phyloP scores from a whole-genome alignment of 2,113 vertebrate species.

The Polypterus bichir region DNA sequence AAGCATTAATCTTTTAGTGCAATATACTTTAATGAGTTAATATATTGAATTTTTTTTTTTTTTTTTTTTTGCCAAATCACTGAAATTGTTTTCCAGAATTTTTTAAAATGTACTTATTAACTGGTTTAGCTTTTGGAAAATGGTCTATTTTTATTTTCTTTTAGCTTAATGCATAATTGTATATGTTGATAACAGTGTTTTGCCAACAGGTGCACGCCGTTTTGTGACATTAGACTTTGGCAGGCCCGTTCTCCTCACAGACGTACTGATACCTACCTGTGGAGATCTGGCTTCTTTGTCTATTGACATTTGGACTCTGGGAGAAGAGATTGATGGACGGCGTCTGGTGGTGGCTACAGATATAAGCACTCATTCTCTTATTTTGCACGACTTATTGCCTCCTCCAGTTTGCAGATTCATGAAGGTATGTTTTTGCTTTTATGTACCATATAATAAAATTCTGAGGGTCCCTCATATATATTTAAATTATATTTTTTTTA shows the following conservation, averaged over 20 bases:
- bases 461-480: neutral
- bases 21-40: too few relatives aligned
- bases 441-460: neutral
- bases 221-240: constrained; percentile 96
- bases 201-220: constrained; percentile 72
- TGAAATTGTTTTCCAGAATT: neutral
- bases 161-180: too few relatives aligned
- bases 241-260: constrained; percentile 81
- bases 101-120: too few relatives aligned
- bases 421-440: constrained; percentile 65
- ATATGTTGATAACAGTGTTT: constrained; percentile 1
- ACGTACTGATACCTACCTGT: constrained; percentile 90
- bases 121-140: too few relatives aligned
- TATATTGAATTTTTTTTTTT: too few relatives aligned
- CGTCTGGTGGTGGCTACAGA: constrained; percentile 90
- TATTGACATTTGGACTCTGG: constrained; percentile 96
- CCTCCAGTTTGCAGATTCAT: constrained; percentile 96
- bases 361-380: constrained; percentile 94
- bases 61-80: too few relatives aligned
- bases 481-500: neutral
- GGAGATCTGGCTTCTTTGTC: constrained; percentile 90
- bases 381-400: constrained; percentile 88
- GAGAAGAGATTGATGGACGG: constrained; percentile 92
- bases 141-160: too few relatives aligned
- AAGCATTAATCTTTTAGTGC: too few relatives aligned